Evolutionary conservation across 92 coral and sea anemone species (phyloP).

Genomic region (Siderastrea siderea): DNA sequence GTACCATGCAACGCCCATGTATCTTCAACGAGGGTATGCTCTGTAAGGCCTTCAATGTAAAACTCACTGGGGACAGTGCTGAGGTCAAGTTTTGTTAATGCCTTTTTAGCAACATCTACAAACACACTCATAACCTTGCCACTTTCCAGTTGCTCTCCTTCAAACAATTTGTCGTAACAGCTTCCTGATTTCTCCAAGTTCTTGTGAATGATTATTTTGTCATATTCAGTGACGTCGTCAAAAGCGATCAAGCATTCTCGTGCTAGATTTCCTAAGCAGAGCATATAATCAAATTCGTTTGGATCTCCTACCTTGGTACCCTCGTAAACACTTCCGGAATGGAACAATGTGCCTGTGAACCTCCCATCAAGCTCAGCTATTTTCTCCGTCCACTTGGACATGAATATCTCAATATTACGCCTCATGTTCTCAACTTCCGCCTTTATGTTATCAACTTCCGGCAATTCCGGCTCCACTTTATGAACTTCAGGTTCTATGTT

Average conservation of each 20-base stretch:
- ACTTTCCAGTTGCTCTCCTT: constrained; percentile 46
- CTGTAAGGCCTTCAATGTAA: constrained; percentile 61
- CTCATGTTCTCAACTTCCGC: constrained; percentile 33
- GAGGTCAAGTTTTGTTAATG: constrained; percentile 15
- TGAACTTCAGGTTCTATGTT: not conserved
- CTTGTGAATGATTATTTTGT: constrained; percentile 32
- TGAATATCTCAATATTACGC: constrained; percentile 28
- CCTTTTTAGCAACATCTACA: constrained; percentile 55
- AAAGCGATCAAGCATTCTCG: constrained; percentile 31
- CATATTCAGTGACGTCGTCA: constrained; percentile 31
- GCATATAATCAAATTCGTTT: constrained; percentile 66
- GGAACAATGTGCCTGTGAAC: constrained; percentile 49
- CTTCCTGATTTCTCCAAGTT: not conserved
- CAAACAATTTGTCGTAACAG: constrained; percentile 29
- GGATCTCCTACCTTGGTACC: constrained; percentile 64
- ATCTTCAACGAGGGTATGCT: constrained; percentile 53
- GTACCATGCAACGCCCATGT: constrained; percentile 63
- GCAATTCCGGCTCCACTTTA: not conserved
- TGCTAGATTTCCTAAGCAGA: constrained; percentile 40
- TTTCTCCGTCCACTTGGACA: constrained; percentile 29
- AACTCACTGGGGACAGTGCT: constrained; percentile 15
- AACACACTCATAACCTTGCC: constrained; percentile 37
- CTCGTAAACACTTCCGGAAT: constrained; percentile 61
- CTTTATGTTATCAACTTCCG: not conserved
- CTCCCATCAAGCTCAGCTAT: constrained; percentile 59